Base-by-base conservation (phyloP, 2,888 invertebrate genomes). In the Andrena marginata region DNA sequence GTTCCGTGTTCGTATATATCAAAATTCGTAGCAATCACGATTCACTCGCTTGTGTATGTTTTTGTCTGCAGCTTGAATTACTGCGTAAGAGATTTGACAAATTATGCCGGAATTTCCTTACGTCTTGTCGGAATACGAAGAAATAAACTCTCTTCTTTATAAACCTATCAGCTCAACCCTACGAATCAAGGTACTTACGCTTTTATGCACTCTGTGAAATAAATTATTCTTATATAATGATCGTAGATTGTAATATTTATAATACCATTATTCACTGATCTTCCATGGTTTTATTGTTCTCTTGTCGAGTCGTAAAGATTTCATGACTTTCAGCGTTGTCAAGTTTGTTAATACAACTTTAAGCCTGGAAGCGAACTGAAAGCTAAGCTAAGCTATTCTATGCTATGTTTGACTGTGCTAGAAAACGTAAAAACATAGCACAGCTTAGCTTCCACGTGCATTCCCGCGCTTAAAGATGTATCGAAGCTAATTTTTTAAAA, bases 131-230 rank as follows among this genome's bases (percentile, higher is more conserved):
- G 93, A 94, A 89, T 90, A 85, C 85, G 92, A 93, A 81, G 92
- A 94, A 87, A 91, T 94, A 65, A 92, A 93, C 85, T 90, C 91
- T 23, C 85, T 91, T 35, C 88, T 94, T 16, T 90, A 92, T 67
- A 91, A 91, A 59, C 94, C 94, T 4, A 92, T 94, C 56, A 91
- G 89, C 78, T 88, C 92, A 4, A 96, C 96, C 85, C 96, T 96
- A 92, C 95, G 97, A 68, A 96, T 97, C 91, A 97, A 97, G 96
- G 97, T 97, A 94, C 35, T 59, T 2, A 42, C 42, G 13, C 23
- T 51, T 59, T 68, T 5, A 16, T 26, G n/a, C 6, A 8, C 8
- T 51, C 8, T n/a, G 20, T 48, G 7, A 67, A 51, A 23, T 8
- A 67, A 51, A 23, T 8, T 33, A 71, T 72, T 23, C 26, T 67